Evolutionary conservation across 2,888 invertebrate genomes (phyloP), one percentile per base, ranked within the genome.

Genomic region (Drosophila phalerata): DNA sequence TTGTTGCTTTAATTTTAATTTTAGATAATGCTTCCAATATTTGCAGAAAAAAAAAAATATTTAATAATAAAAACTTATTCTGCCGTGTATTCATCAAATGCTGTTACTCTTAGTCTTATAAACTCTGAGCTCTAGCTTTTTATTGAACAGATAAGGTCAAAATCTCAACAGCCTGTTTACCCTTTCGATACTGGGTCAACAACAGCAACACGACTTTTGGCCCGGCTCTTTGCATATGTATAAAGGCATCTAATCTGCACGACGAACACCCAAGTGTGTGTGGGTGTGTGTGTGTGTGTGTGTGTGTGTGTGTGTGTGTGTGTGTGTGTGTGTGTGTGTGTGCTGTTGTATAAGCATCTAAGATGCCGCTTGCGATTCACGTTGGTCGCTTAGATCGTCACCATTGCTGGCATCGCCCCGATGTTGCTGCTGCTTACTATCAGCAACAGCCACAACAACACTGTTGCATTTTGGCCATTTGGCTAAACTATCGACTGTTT

Each of bases 351-450:
- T 85, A 75, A 75, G 89, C 89, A 86, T 86, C 85, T 89, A 82
- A 86, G 85, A 89, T 89, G 85, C 85, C 88, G 89, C 82, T 62
- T 56, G 58, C 73, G 82, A 86, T 87, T 75, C 79, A 80, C 71
- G 77, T 69, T 75, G 85, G 67, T 62, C 70, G 89, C 71, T 79
- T 74, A 79, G 89, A 89, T 87, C 89, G 85, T 87, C 87, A 88
- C 79, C 85, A 79, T 78, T 81, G 79, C 84, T 64, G 79, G 62
- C 77, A 66, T 73, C 71, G 73, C 55, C 63, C 67, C 69, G 49
- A 63, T 80, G 70, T 62, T 66, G 78, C 51, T 68, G 70, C 68
- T n/a, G 37, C 77, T 19, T 42, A 9, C 37, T 52, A 65, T 49
- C 55, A 55, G 49, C 66, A 47, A 22, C 48, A 57, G 19, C 19